Conservation (phyloP, 2,888 invertebrate genomes). For the Polydesmus complanatus region DNA sequence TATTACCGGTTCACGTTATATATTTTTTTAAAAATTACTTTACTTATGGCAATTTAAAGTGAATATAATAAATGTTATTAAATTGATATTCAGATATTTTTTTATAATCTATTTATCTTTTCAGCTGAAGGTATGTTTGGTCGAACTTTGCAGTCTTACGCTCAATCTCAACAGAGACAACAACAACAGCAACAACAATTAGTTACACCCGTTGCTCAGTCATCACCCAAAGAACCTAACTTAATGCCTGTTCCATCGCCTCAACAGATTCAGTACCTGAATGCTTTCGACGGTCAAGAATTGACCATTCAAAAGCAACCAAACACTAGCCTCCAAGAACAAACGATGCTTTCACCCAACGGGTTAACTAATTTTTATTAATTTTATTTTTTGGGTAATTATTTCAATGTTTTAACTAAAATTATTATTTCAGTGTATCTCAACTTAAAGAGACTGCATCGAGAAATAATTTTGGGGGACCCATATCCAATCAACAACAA, state of each 20-base stretch:
- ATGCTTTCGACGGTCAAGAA: constrained; percentile 91
- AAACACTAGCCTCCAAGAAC: constrained; percentile 72
- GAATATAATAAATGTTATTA: too few species aligned
- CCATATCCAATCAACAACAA: background rate
- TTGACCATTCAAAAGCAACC: constrained; percentile 91
- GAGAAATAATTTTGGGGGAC: background rate
- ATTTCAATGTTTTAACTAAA: background rate
- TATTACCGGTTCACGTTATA: too few species aligned
- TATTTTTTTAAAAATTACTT: too few species aligned
- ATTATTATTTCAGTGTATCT: background rate
- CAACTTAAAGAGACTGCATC: background rate
- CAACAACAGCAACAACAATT: constrained; percentile 24
- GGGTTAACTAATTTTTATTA: constrained; percentile 17
- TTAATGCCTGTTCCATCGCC: constrained; percentile 92
- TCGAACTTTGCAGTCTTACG: constrained; percentile 47
- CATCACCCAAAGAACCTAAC: constrained; percentile 59
- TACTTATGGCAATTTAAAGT: too few species aligned
- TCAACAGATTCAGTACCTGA: constrained; percentile 88
- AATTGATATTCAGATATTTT: constrained; percentile 1
- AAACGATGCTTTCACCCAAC: constrained; percentile 21
- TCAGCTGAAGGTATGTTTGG: constrained; percentile 49
- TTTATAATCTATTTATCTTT: constrained; percentile 19
- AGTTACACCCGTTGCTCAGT: constrained; percentile 23
- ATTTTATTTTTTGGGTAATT: background rate
- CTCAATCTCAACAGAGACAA: constrained; percentile 42